Percentiles rank a stretch among this genome's conserved stretches.
These are phyloP conservation scores for Peromyscus maniculatus DNA, from an alignment of 2,113 vertebrate genomes.

Conservation along the genomic window DNA sequence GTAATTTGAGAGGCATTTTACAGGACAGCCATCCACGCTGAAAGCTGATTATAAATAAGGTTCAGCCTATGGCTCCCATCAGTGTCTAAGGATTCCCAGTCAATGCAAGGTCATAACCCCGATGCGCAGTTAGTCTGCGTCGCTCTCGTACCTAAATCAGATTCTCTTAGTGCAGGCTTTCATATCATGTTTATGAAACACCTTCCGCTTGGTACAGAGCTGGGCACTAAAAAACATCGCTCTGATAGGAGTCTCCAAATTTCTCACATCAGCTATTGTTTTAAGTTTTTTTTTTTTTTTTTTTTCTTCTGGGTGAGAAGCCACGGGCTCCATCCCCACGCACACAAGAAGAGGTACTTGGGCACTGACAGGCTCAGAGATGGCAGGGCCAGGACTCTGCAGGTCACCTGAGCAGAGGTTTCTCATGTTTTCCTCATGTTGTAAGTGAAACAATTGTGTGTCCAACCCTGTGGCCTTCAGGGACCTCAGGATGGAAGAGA, in stretches of 20 bases:
- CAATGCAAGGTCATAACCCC: conserved; percentile 86
- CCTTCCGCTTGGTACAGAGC: conserved; percentile 85
- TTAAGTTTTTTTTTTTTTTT: conserved; percentile 65
- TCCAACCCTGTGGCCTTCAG: conserved; percentile 60
- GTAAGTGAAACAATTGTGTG: conserved; percentile 77
- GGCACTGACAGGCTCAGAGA: neutral
- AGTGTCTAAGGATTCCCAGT: conserved; percentile 86
- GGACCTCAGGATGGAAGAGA: conserved; percentile 69
- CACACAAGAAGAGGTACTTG: conserved; percentile 56
- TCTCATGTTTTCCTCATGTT: conserved; percentile 68
- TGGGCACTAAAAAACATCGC: conserved; percentile 78
- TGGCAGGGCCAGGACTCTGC: neutral
- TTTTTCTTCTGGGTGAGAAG: conserved; percentile 69
- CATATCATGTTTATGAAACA: conserved; percentile 88
- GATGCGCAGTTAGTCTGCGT: conserved; percentile 79
- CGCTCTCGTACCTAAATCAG: conserved; percentile 85
- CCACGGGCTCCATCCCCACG: neutral
- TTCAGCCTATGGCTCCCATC: conserved; percentile 85
- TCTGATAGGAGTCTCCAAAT: conserved; percentile 75
- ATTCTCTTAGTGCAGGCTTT: conserved; percentile 87
- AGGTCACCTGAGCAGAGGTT: neutral
- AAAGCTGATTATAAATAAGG: conserved; percentile 89
- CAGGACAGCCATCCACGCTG: conserved; percentile 71
- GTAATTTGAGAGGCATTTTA: conserved; percentile 86
- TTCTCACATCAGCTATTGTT: conserved; percentile 79